Evolutionary conservation across 2,888 invertebrate species (phyloP), one percentile per base, ranked within the genome.

Genomic region (Rhaphigaster nebulosa): DNA sequence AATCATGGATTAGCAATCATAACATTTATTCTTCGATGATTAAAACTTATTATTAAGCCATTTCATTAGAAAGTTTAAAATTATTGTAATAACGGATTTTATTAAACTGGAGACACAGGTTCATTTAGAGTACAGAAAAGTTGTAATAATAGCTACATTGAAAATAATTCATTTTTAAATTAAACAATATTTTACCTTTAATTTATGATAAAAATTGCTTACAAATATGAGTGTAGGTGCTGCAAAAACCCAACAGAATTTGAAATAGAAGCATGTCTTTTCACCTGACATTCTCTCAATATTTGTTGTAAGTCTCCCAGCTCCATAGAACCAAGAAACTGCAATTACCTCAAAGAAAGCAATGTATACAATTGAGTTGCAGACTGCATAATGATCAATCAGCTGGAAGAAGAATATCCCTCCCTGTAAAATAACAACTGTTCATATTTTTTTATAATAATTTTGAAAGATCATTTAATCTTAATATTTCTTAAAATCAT

Each of bases 311-410:
- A 98, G 94, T 92, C 97, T 95, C 91, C 95, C 95, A 0, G 97
- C 97, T 65, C 98, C 98, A 93, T 98, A 98, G 93, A 98, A 97
- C 98, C 98, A 98, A 12, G 97, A 96, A 91, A 98, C 96, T 18
- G 97, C 98, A 90, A 98, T 96, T 89, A 98, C 96, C 95, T 98
- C 98, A 93, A 98, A 98, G 94, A 98, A 98, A 60, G 98, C 98
- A 92, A 98, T 95, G 93, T 98, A 98, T 94, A 98, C 97, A 90
- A 98, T 97, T 90, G 98, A 97, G 93, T 98, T 96, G 87, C 97
- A 97, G 34, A 98, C 98, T n/a, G 98, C 97, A 93, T 98, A 98
- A 93, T 97, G 97, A 93, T 98, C 98, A 95, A 98, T 97, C 92
- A 98, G 94, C 94, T 98, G 98, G 94, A 98, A 98, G 93, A 97